Evolutionary conservation across 2,888 invertebrate species (phyloP).

Genomic region (Augiades crinisus): DNA sequence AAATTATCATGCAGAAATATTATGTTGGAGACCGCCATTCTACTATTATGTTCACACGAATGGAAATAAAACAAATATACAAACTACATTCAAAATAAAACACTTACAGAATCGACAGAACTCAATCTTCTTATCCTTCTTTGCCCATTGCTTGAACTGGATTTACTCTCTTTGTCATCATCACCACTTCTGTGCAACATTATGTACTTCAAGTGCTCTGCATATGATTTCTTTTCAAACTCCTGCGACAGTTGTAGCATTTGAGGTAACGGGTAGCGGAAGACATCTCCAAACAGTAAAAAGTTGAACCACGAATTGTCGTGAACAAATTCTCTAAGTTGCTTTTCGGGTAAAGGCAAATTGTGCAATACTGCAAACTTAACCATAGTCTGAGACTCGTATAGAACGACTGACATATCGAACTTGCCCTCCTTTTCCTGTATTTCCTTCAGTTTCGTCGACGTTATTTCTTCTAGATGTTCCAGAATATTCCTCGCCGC

Average conservation of each 20-base stretch:
- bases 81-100: background rate
- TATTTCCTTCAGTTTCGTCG: slow-evolving; percentile 46
- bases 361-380: slow-evolving; percentile 82
- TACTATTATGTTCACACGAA: no score
- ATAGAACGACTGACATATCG: slow-evolving; percentile 68
- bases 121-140: slow-evolving; percentile 59
- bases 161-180: slow-evolving; percentile 69
- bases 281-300: slow-evolving; percentile 85
- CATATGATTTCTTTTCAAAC: slow-evolving; percentile 79
- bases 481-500: slow-evolving; percentile 60
- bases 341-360: slow-evolving; percentile 79
- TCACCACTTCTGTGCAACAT: slow-evolving; percentile 65
- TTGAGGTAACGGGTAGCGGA: slow-evolving; percentile 84
- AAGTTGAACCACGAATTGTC: slow-evolving; percentile 87
- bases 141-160: slow-evolving; percentile 54
- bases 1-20: no score
- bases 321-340: slow-evolving; percentile 82
- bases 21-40: no score
- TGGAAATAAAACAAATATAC: no score
- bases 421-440: slow-evolving; percentile 49
- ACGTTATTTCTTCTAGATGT: slow-evolving; percentile 69
- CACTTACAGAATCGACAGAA: slow-evolving; percentile 64
- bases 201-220: slow-evolving; percentile 82
- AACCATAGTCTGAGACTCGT: slow-evolving; percentile 81
- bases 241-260: slow-evolving; percentile 79